A percentile compares a stretch with the other conserved stretches of the same genome.
phyloP scores from a whole-genome alignment of 2,113 vertebrate genomes.

The Rana temporaria region DNA sequence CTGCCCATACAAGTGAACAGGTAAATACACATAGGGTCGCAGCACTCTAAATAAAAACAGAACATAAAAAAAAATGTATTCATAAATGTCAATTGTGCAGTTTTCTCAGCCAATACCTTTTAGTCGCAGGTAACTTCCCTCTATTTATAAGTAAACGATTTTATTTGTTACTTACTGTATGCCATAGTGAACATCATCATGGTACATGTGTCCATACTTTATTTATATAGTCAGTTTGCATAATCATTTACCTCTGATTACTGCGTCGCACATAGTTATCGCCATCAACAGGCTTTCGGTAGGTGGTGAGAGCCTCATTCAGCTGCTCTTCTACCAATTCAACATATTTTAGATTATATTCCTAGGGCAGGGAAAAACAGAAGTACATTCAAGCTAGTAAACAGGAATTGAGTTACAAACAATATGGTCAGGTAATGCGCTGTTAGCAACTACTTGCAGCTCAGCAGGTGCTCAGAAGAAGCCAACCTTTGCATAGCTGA shows the following conservation, averaged over 20 bases:
- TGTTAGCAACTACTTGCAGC: background rate
- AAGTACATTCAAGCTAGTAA: background rate
- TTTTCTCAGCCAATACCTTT: constrained; percentile 11
- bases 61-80: background rate
- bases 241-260: constrained; percentile 87
- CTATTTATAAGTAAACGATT: too few relatives aligned
- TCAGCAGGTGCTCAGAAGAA: background rate
- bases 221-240: too few relatives aligned
- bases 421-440: background rate
- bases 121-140: background rate
- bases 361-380: constrained; percentile 70
- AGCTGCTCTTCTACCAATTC: constrained; percentile 96
- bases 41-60: constrained; percentile 83
- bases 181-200: too few relatives aligned
- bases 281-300: constrained; percentile 95
- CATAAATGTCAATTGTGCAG: background rate
- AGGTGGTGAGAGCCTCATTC: constrained; percentile 97
- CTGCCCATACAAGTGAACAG: constrained; percentile 96
- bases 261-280: constrained; percentile 97
- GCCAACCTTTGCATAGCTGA: background rate
- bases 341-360: constrained; percentile 97
- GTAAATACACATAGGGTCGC: constrained; percentile 94
- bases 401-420: background rate
- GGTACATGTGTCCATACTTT: background rate
- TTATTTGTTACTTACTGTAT: too few relatives aligned